Evolutionary conservation across 2,888 invertebrate genomes (phyloP), one percentile per base, ranked within the genome.

Genomic region (Microctonus brassicae): DNA sequence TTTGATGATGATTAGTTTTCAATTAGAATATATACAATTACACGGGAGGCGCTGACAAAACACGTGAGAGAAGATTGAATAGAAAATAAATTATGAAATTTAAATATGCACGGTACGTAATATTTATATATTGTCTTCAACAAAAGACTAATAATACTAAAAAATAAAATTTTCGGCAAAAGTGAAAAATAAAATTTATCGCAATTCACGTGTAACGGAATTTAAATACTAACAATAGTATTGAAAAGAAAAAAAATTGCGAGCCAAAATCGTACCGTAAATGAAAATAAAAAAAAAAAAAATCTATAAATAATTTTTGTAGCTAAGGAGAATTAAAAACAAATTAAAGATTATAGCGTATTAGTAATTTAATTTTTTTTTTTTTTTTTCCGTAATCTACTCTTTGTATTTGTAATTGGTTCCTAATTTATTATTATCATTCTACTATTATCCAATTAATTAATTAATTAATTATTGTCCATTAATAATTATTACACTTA

Each of bases 401-500:
- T 57, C 80, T 82, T 86, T 79, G 80, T 84, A 83, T 69, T 83
- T 83, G 83, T 86, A 86, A 82, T 84, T 87, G 85, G 86, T 87
- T 87, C 87, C 87, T 87, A 87, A 87, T 86, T 87, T 87, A 87
- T 85, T 84, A 81, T 80, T 80, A 79, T 81, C 77, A 77, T 76
- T 76, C 76, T 78, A 77, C 78, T 78, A 79, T 77, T 78, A 57
- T 13, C 84, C 84, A n/a, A n/a, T n/a, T n/a, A 85, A 82, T 84
- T 80, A 79, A 80, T 79, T 79, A 74, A 79, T 78, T 77, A 78
- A 76, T 79, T 77, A 78, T 78, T 80, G 77, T 79, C 78, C 79
- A 79, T 76, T 81, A 76, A 78, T 78, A 77, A 78, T 76, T 77
- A 79, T 76, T 76, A 58, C 29, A 29, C 42, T 26, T 47, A 36